Base-by-base conservation (phyloP, 2,888 invertebrate genomes). In the Drosophila suboccidentalis region DNA sequence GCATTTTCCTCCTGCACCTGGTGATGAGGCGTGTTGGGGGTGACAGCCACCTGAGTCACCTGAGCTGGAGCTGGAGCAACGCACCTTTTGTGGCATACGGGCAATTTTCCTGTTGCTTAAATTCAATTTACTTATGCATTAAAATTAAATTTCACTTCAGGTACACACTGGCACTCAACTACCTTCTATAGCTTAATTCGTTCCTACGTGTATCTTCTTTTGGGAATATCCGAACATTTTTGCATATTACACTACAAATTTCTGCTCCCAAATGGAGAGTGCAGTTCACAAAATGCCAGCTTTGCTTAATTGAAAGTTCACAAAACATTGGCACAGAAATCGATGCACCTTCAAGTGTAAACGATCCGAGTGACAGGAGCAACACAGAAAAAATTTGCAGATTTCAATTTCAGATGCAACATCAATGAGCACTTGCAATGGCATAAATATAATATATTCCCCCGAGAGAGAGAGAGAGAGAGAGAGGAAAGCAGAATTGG, bases 321-420 rank as follows among this genome's bases (percentile, higher is more conserved):
- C 43, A 82, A 73, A 72, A 71, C 68, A 70, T 69, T 54, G 47
- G 55, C 67, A 63, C 47, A 17, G 41, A 58, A 82, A 77, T 55
- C 70, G 64, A 69, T 61, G 49, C 49, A 76, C 34, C 36, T 78
- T 84, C 75, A 66, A 55, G 64, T 71, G 71, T 75, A 66, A 73
- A 44, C 34, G 60, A 59, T 65, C 49, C 64, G 34, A 49, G 43
- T 41, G 29, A 51, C 60, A 63, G 51, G 32, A 32, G 41, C 32
- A 63, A 50, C 44, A 4, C 68, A n/a, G 17, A 51, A 49, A 55
- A 77, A 79, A 63, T 51, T 58, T 71, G 19, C 70, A 82, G 84
- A 85, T 85, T 85, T 83, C 90, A 90, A 85, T 85, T 85, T 88
- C 87, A 90, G 90, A 85, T 85, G 87, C 90, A 74, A 86, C 90